A percentile compares a stretch with the other conserved stretches of the same genome.
These are phyloP conservation scores for Toxotes jaculatrix DNA, from an alignment of 2,113 vertebrate genomes.

Conservation along the genomic window DNA sequence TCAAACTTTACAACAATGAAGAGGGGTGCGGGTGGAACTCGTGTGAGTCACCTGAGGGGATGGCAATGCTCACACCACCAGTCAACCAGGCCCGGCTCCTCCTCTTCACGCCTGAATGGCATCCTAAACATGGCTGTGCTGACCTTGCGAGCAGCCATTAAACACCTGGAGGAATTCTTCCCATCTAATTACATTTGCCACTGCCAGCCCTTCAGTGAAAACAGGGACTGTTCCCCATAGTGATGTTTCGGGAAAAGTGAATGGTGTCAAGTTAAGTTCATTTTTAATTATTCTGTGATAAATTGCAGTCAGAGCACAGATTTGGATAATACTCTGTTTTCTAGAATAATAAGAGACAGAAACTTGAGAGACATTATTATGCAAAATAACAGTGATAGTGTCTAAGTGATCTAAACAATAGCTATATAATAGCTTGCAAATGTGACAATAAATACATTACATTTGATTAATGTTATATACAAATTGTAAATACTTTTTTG, in stretches of 20 bases:
- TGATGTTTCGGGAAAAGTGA: conserved; percentile 56
- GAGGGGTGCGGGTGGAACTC: conserved; percentile 46
- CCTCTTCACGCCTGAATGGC: conserved; percentile 75
- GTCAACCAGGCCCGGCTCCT: conserved; percentile 62
- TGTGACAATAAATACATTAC: background rate
- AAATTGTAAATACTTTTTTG: background rate
- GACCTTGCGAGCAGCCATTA: conserved; percentile 83
- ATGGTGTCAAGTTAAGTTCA: conserved; percentile 57
- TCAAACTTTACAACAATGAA: conserved; percentile 77
- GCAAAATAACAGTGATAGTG: background rate
- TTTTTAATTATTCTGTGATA: conserved; percentile 59
- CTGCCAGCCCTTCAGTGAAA: conserved; percentile 69
- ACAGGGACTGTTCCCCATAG: conserved; percentile 51
- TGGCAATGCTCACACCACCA: conserved; percentile 71
- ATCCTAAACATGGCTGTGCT: conserved; percentile 81
- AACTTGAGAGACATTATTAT: background rate
- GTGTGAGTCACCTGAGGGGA: conserved; percentile 67
- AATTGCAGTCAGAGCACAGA: conserved; percentile 17
- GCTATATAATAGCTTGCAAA: background rate
- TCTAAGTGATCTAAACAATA: background rate
- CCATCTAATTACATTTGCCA: conserved; percentile 83
- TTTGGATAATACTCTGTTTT: conserved; percentile 4
- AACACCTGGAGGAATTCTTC: conserved; percentile 84
- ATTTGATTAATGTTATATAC: background rate
- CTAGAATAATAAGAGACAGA: background rate